Evolutionary conservation across 2,113 vertebrate genomes (phyloP).

Genomic region (Triplophysa tibetana): DNA sequence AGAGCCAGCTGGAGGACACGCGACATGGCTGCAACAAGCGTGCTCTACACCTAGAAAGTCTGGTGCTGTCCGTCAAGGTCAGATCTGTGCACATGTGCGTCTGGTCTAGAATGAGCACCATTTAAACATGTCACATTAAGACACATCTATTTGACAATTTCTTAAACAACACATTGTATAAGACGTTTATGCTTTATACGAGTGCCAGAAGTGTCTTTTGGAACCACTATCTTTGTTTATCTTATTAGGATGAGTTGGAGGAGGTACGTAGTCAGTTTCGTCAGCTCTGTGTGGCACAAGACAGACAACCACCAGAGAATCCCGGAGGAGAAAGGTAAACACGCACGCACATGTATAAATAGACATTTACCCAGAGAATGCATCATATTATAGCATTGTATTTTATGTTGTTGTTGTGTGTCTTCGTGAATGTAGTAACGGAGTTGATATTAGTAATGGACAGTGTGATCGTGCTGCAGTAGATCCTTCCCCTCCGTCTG

Average conservation of each 20-base stretch:
- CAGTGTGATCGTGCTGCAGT: conserved; percentile 26
- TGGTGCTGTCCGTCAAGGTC: conserved; percentile 72
- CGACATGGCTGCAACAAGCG: conserved; percentile 70
- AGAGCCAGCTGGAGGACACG: conserved; percentile 73
- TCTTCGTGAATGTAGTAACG: conserved; percentile 2
- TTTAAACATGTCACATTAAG: neutral
- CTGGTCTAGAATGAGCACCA: neutral
- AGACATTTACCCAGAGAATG: neutral
- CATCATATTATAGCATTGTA: neutral
- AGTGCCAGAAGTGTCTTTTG: neutral
- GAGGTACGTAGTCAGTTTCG: conserved; percentile 69
- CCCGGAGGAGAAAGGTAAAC: conserved; percentile 36
- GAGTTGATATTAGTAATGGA: conserved; percentile 9
- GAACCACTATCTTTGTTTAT: neutral
- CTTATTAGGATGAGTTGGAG: conserved; percentile 70
- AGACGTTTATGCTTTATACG: neutral
- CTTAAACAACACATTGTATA: no score
- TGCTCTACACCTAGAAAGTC: conserved; percentile 66
- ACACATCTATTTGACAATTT: no score
- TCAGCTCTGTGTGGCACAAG: conserved; percentile 61
- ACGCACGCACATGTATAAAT: neutral
- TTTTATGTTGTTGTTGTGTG: neutral
- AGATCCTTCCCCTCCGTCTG: conserved; percentile 34
- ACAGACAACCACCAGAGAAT: conserved; percentile 46
- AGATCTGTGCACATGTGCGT: conserved; percentile 19